These are phyloP conservation scores for Bovichtus diacanthus DNA, from an alignment of 2,797 vertebrate species.

Conservation along the genomic window DNA sequence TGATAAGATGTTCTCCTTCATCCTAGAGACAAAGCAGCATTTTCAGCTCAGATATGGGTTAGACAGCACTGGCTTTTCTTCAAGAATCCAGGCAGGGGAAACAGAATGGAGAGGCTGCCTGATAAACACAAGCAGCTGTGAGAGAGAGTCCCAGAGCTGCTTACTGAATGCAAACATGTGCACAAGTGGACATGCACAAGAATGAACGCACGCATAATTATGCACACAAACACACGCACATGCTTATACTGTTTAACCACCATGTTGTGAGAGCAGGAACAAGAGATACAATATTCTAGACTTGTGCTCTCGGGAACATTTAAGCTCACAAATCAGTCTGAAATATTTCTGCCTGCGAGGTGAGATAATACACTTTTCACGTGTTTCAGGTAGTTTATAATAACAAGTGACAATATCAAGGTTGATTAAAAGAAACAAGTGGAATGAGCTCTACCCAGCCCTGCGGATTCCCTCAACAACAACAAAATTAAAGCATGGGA, in stretches of 20 bases:
- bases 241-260: conserved; percentile 4
- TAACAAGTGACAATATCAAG: neutral
- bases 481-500: neutral
- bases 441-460: neutral
- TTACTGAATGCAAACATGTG: conserved; percentile 44
- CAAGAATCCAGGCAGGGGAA: conserved; percentile 65
- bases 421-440: neutral
- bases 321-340: neutral
- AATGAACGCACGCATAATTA: neutral
- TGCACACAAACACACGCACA: neutral
- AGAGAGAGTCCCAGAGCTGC: conserved; percentile 41
- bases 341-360: neutral
- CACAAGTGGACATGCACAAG: conserved; percentile 24
- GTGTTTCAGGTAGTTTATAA: neutral
- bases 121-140: conserved; percentile 81
- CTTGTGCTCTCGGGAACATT: neutral
- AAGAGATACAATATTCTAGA: neutral
- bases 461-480: neutral
- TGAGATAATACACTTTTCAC: neutral
- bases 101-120: conserved; percentile 37
- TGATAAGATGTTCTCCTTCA: conserved; percentile 56
- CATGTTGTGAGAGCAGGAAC: neutral
- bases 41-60: conserved; percentile 31
- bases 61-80: conserved; percentile 56
- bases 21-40: conserved; percentile 54